Evolutionary conservation across 2,113 vertebrate genomes (phyloP), one percentile per base, ranked within the genome.

Genomic region (Apeltes quadracus): DNA sequence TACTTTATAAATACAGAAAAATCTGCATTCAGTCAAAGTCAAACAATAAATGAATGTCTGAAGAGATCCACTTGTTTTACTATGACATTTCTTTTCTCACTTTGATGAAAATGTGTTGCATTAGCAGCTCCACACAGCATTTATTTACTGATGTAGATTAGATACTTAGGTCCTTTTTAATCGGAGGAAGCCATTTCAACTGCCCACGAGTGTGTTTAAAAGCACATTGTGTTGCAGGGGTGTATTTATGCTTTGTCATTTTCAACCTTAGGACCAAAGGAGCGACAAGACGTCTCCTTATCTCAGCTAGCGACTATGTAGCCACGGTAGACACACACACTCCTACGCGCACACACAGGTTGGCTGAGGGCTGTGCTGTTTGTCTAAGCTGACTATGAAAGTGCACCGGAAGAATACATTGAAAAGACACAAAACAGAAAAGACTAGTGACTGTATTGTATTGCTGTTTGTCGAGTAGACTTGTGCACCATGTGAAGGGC

Each of bases 241-340:
- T 51, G 58, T n/a, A 67, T 73, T 76, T 43, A 18, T n/a, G 27
- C 68, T 80, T 79, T 87, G 64, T 79, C 68, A 51, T 70, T 64
- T 65, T 75, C 25, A 61, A 83, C 77, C 83, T 87, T 86, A 66
- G 77, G 62, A 86, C 83, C 68, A 76, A 65, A 68, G 58, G 23
- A 74, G 76, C 51, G 64, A 73, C 78, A 76, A 82, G 25, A 82
- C 41, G 27, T 29, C 11, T 1, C 23, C 65, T 89, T 87, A 86
- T 86, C 85, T 79, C 66, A 72, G 72, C 70, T 66, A 68, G 70
- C 84, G 83, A 76, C 46, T 46, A 61, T 44, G 39, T 34, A 75
- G 59, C 29, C 32, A 27, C 23, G 69, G 78, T 72, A 78, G 13
- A 78, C 75, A 41, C 34, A 50, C 51, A 65, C 61, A 74, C 3